A percentile compares a stretch with the other conserved stretches of the same genome.
Conservation (phyloP, 2,888 invertebrate species). For the Heteropelma amictum region DNA sequence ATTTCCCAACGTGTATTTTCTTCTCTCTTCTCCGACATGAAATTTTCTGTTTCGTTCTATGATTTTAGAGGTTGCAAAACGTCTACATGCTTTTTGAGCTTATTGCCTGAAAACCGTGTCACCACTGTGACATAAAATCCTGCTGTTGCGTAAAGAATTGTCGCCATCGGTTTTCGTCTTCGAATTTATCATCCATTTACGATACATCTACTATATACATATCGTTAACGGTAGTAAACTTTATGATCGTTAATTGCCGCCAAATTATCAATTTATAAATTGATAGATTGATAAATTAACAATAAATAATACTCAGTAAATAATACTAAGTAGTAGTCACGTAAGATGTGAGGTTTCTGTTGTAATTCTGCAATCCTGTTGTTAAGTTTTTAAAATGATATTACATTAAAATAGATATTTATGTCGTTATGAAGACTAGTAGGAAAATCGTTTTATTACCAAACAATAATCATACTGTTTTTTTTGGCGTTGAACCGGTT, state of each 20-base stretch:
- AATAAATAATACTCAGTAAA: no score
- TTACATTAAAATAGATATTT: no score
- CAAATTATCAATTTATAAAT: no score
- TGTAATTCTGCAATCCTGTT: no score
- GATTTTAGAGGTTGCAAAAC: background rate
- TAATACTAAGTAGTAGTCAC: no score
- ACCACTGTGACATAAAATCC: constrained; percentile 14
- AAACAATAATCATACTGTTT: background rate
- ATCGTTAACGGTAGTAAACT: no score
- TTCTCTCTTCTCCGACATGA: constrained; percentile 34
- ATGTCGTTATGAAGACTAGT: background rate
- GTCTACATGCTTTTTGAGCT: background rate
- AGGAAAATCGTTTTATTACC: background rate
- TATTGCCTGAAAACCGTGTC: constrained; percentile 12
- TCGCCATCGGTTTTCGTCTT: constrained; percentile 4
- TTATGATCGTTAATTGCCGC: no score
- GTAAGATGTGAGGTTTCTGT: no score
- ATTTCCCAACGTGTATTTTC: constrained; percentile 62
- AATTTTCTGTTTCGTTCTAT: constrained; percentile 19
- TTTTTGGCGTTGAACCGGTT: constrained; percentile 16
- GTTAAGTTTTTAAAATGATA: no score
- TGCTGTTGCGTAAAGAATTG: constrained; percentile 29
- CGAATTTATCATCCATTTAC: no score
- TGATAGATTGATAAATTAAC: no score
- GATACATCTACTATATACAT: no score